Evolutionary conservation across 2,888 invertebrate genomes (phyloP), one percentile per base, ranked within the genome.

Genomic region (Limenitis camilla): DNA sequence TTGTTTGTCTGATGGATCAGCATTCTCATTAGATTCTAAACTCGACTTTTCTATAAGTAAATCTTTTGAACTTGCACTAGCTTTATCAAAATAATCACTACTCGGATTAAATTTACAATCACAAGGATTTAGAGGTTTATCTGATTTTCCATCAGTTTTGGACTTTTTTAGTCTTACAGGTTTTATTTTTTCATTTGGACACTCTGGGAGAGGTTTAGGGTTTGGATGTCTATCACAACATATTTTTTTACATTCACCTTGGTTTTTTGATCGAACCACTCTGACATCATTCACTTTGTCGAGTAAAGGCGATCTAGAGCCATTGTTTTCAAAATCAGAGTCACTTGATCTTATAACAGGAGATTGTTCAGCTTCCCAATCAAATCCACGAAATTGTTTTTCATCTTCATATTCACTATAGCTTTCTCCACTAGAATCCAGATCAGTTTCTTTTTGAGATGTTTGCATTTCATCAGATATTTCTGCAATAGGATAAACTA

Each of bases 401-500:
- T 89, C 89, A 56, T 89, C 90, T 57, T 92, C 91, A 62, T 89
- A 90, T 68, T 91, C 90, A 55, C 89, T 90, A 62, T 90, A 91
- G 55, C 90, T 90, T 61, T 89, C 89, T 27, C 89, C 90, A 41
- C 88, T 87, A 0, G 90, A 91, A 61, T 89, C 89, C 55, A 90
- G 66, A 66, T 91, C 91, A 0, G 90, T 90, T 66, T 91, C 91
- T 40, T 90, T 90, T 62, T 91, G 91, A 1, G 90, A 91, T 7
- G 90, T 91, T 70, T 91, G 91, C 83, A 91, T 92, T 75, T 95
- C 94, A 67, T 94, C 95, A 0, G 93, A 92, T 71, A 94, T 94
- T 79, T 95, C 95, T 1, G 93, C 94, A 63, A 95, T 95, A 4
- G 95, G 94, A 75, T 95, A 94, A 1, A 94, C 91, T 53, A 93